Base-by-base conservation (phyloP, 2,888 invertebrate genomes). In the Drosophila engyochracea region DNA sequence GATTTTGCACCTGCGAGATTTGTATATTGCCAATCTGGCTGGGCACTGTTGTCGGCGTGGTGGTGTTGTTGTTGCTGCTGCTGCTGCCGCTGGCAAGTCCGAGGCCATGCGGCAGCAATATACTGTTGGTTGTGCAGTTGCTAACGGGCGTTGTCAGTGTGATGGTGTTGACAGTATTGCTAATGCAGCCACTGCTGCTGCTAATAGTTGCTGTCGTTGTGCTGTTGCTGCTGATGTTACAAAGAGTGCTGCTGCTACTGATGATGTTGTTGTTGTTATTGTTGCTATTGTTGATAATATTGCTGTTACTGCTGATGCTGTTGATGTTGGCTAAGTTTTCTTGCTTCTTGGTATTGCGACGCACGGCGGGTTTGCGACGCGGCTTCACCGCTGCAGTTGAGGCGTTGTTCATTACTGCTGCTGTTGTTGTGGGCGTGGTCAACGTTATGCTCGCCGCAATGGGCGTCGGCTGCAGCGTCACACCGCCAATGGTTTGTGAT, bases 1-100 rank as follows among this genome's bases (percentile, higher is more conserved):
- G 91, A 69, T 87, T 80, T 59, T 89, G 85, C 64, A 91, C 92
- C 86, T 94, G 94, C 28, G 94, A 94, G 75, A 94, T 94, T 83
- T 94, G 94, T 74, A 94, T 94, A 68, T 94, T 94, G 76, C 94
- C 94, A 73, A 94, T 94, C 82, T 94, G 94, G 76, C 93, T 93
- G 74, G 94, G 94, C 78, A 94, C 94, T 63, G 92, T 86, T 70
- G 92, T 83, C 0, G 91, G 73, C 6, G 90, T 89, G 7, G 80
- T 63, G 51, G 22, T 70, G 52, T 39, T 83, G 65, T 49, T 83
- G 65, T 41, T 58, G 53, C 28, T 54, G 54, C 10, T 61, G 44
- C 52, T 54, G 51, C 41, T 25, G 25, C 47, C 16, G 55, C 60
- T 68, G 51, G 70, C 12, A 10, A 77, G 28, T 0, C 76, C 71